Base-by-base conservation (phyloP, 1,140 invertebrate species). In the Luehdorfia chinensis region DNA sequence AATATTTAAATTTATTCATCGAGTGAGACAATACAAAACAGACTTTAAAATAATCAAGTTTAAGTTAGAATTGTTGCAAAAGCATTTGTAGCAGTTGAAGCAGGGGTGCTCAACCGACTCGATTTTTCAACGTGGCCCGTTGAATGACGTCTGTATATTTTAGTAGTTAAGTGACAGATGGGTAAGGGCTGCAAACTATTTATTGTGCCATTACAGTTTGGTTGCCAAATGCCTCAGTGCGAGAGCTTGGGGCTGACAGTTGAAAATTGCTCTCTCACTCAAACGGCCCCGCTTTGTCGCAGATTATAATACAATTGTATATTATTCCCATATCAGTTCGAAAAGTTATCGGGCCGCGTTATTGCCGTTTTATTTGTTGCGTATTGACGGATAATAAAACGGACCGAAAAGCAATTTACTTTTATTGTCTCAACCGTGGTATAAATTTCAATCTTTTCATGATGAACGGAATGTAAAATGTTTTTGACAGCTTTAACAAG, bases 121-220 rank as follows among this genome's bases (percentile, higher is more conserved):
- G 76, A 85, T 85, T 85, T 83, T 83, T 85, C 81, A 83, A 71
- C 63, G 74, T 44, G 68, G 61, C 54, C 56, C 67, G 52, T 63
- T 75, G 80, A 85, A 79, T 84, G 79, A 85, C 77, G 79, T 81
- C 79, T 83, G 81, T 85, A 80, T 85, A 85, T 81, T 85, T 81
- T 84, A 85, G 71, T 84, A 81, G 81, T 85, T 78, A 84, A 80
- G 77, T 81, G 81, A 85, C 79, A 85, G 81, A 84, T 85, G 81
- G 65, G 70, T 69, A 59, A 77, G 72, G 78, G 81, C 67, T 79
- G 71, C 70, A 55, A 79, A 81, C 79, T 85, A 83, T 83, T 83
- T 81, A 83, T 85, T 84, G 79, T 80, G 62, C 81, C 71, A 84
- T 84, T 84, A 84, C 72, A 70, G 66, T 67, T 74, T 62, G 73